Conservation (phyloP, 2,113 vertebrate genomes). For the Mastomys coucha region DNA sequence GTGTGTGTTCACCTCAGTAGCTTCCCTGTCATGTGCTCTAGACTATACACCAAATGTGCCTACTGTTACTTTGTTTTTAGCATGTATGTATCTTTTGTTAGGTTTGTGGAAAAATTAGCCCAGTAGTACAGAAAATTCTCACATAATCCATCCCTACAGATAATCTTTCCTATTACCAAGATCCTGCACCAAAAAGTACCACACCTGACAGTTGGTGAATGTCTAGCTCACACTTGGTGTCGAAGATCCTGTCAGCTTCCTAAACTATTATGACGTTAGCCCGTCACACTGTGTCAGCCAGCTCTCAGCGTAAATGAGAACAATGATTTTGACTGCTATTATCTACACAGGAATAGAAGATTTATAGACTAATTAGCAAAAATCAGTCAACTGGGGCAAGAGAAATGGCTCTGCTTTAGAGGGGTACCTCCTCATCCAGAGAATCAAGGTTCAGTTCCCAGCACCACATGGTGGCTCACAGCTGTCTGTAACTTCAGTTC, state of each 20-base stretch:
- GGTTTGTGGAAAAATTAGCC: background rate
- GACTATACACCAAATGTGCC: background rate
- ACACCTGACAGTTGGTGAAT: background rate
- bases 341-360: constrained; percentile 16
- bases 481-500: background rate
- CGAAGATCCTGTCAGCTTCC: background rate
- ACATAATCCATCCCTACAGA: background rate
- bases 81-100: background rate
- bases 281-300: background rate
- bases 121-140: background rate
- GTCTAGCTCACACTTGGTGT: background rate
- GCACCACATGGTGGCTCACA: background rate
- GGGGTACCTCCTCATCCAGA: background rate
- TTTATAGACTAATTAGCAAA: constrained; percentile 22
- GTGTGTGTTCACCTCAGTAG: background rate
- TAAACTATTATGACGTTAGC: background rate
- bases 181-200: background rate
- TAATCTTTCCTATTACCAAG: background rate
- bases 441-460: background rate
- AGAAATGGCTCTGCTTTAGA: background rate
- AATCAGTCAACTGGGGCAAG: background rate
- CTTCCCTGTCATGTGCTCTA: background rate
- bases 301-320: background rate
- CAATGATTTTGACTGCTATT: background rate
- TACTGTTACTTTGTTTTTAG: background rate